These are phyloP conservation scores for Cassiopea xamachana DNA, from an alignment of 30 jellyfish, hydroid and myxozoan genomes.

Conservation along the genomic window DNA sequence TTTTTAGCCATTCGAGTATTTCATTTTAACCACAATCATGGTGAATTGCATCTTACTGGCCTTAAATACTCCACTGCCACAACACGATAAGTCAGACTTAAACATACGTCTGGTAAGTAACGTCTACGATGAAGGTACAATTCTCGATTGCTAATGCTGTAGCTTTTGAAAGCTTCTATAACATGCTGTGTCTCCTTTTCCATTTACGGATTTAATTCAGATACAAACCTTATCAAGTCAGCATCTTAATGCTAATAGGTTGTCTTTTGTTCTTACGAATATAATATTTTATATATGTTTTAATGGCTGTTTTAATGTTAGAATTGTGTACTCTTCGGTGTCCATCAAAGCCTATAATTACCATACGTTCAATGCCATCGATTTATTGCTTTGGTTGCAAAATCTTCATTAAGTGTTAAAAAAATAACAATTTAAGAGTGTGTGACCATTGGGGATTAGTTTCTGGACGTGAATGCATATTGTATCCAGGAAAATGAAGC, in stretches of 20 bases:
- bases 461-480: too few relatives aligned
- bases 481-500: too few relatives aligned
- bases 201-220: neutral
- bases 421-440: too few relatives aligned
- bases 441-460: too few relatives aligned
- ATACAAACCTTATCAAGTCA: neutral
- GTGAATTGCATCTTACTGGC: constrained; percentile 94
- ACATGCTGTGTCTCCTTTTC: neutral
- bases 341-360: too few relatives aligned
- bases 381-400: too few relatives aligned
- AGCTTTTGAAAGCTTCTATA: neutral
- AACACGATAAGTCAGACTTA: constrained; percentile 80
- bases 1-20: constrained; percentile 89
- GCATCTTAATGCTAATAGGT: neutral
- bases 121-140: neutral
- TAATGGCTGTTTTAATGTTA: neutral
- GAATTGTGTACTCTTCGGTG: neutral
- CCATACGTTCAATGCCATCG: too few relatives aligned
- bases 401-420: too few relatives aligned
- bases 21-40: constrained; percentile 85
- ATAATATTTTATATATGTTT: neutral
- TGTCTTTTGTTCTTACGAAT: neutral
- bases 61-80: constrained; percentile 90
- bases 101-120: constrained; percentile 83
- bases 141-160: neutral